Evolutionary conservation across 2,888 invertebrate species (phyloP).

Genomic region (Corythucha ciliata): DNA sequence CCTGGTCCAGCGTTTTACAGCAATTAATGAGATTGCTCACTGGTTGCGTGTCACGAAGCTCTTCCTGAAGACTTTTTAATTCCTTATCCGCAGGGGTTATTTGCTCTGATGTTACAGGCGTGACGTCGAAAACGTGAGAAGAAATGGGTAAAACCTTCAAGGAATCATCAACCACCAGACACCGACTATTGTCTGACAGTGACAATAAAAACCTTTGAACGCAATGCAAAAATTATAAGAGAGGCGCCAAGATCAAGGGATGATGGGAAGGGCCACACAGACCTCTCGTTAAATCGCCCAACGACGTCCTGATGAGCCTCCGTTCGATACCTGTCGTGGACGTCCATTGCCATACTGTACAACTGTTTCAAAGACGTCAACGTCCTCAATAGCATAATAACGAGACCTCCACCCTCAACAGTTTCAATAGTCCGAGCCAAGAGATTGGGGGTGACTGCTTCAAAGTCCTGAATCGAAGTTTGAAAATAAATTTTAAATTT

Average conservation of each 20-base stretch:
- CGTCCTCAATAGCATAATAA: constrained; percentile 76
- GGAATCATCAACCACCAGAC: constrained; percentile 90
- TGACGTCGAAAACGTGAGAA: constrained; percentile 63
- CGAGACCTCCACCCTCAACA: constrained; percentile 91
- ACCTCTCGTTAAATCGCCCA: constrained; percentile 92
- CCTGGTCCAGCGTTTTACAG: constrained; percentile 86
- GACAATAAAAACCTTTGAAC: constrained; percentile 61
- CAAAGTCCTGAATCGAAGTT: constrained; percentile 96
- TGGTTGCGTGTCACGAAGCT: constrained; percentile 81
- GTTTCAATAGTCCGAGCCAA: constrained; percentile 95
- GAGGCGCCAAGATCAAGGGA: neutral
- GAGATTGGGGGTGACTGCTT: constrained; percentile 93
- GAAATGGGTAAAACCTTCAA: constrained; percentile 86
- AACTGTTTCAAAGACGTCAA: constrained; percentile 85
- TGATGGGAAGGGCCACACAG: no score
- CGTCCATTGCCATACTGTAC: constrained; percentile 96
- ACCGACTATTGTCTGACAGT: constrained; percentile 73
- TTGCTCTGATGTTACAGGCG: neutral
- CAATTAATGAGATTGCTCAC: constrained; percentile 78
- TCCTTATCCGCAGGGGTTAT: neutral
- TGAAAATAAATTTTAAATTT: no score
- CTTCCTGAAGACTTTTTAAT: constrained; percentile 49
- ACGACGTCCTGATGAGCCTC: constrained; percentile 88
- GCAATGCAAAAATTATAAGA: constrained; percentile 1
- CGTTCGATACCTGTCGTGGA: constrained; percentile 89